phyloP scores from a whole-genome alignment of 2,888 invertebrate species.

The Meteorus cinctellus region DNA sequence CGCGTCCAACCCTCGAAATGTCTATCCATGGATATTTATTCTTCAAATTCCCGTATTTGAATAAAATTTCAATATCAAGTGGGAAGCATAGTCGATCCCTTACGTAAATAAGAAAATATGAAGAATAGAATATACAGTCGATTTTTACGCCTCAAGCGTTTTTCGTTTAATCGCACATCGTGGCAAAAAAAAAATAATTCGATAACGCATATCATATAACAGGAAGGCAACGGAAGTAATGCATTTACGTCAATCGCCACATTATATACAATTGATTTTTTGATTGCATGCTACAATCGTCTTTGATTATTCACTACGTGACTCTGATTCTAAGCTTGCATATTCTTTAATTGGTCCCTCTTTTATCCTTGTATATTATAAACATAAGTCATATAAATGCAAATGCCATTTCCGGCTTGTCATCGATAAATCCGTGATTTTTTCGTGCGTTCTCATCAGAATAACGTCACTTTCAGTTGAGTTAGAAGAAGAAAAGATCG shows the following conservation, averaged over 20 bases:
- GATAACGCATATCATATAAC: neutral
- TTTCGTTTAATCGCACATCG: neutral
- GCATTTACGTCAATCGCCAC: conserved; percentile 52
- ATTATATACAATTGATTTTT: conserved; percentile 47
- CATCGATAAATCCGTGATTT: neutral
- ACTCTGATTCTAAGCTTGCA: conserved; percentile 49
- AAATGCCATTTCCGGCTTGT: neutral
- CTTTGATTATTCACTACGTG: conserved; percentile 58
- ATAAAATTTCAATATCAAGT: neutral
- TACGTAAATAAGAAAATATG: neutral
- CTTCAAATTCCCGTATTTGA: conserved; percentile 1
- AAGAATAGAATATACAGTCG: neutral
- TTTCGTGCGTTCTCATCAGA: neutral
- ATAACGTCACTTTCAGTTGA: neutral
- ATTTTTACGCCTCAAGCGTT: neutral
- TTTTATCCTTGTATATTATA: neutral
- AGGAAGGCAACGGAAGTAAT: neutral
- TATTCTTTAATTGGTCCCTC: conserved; percentile 1
- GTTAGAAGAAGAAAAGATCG: neutral
- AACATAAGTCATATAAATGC: neutral
- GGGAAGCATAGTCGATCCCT: no score
- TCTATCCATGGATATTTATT: conserved; percentile 10
- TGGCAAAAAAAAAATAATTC: conserved; percentile 29
- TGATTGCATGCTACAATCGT: conserved; percentile 30
- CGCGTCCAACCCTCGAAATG: neutral